These are phyloP conservation scores for Ophion ventricosus DNA, from an alignment of 2,888 invertebrate genomes.

Conservation along the genomic window DNA sequence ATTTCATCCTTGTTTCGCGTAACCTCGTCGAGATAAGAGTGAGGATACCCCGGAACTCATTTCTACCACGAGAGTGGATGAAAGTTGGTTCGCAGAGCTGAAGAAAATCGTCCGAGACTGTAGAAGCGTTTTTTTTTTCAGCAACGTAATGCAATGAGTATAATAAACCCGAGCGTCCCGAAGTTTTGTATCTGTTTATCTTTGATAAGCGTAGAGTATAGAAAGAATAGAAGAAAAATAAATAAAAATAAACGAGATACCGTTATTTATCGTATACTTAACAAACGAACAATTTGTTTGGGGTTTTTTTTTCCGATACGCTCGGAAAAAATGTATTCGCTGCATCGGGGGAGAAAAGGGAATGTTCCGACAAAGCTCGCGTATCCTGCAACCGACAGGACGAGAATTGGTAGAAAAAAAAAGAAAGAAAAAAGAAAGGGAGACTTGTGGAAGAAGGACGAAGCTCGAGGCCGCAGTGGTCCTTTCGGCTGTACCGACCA, in stretches of 20 bases:
- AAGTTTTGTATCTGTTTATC: neutral
- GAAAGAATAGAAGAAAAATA: neutral
- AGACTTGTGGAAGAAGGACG: conserved; percentile 28
- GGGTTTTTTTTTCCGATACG: neutral
- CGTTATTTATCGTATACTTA: neutral
- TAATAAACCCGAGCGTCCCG: neutral
- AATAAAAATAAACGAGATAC: neutral
- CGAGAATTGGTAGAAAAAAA: conserved; percentile 18
- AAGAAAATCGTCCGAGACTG: conserved; percentile 46
- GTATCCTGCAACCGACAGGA: conserved; percentile 7
- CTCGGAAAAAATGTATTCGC: conserved; percentile 11
- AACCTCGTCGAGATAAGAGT: conserved; percentile 60
- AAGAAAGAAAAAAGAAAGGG: conserved; percentile 24
- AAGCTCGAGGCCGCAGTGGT: conserved; percentile 40
- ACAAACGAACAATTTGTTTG: neutral
- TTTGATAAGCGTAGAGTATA: neutral
- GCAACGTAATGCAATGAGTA: conserved; percentile 21
- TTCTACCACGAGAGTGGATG: conserved; percentile 28
- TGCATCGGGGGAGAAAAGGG: neutral
- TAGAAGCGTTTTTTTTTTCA: conserved; percentile 29
- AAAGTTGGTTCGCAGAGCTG: conserved; percentile 21
- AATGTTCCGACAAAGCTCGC: conserved; percentile 17
- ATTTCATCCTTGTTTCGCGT: conserved; percentile 52
- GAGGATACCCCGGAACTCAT: conserved; percentile 22
- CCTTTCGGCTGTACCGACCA: conserved; percentile 34